Evolutionary conservation across 2,888 invertebrate genomes (phyloP).

Genomic region (Idaea biselata): DNA sequence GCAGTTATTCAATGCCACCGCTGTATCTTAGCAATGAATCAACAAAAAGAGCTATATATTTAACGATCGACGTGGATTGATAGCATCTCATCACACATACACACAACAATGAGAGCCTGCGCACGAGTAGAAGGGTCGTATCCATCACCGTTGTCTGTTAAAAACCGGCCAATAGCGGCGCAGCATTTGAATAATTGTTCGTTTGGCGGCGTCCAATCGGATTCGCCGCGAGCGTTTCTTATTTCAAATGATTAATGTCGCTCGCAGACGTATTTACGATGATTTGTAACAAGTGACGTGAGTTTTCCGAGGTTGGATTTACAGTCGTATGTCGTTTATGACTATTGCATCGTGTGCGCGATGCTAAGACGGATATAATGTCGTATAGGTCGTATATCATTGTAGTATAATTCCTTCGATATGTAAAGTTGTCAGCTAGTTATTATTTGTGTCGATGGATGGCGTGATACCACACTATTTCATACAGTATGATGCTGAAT

Average conservation of each 20-base stretch:
- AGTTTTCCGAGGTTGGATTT: constrained; percentile 62
- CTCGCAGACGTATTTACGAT: constrained; percentile 69
- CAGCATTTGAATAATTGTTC: constrained; percentile 78
- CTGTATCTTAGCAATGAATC: constrained; percentile 32
- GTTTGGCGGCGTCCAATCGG: constrained; percentile 67
- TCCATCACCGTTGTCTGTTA: constrained; percentile 73
- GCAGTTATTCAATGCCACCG: constrained; percentile 32
- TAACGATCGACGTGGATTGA: constrained; percentile 42
- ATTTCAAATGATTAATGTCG: constrained; percentile 73
- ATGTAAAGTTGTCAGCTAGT: constrained; percentile 43
- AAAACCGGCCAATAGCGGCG: constrained; percentile 67
- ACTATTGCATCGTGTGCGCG: constrained; percentile 37
- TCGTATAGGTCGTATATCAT: constrained; percentile 43
- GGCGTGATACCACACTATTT: constrained; percentile 16
- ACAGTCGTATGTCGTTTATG: constrained; percentile 59
- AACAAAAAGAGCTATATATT: constrained; percentile 44
- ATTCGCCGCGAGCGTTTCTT: constrained; percentile 62
- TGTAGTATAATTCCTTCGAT: constrained; percentile 46
- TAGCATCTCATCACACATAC: constrained; percentile 45
- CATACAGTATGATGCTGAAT: constrained; percentile 7
- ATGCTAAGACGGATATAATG: constrained; percentile 51
- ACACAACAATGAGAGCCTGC: constrained; percentile 58
- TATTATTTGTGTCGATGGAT: constrained; percentile 22
- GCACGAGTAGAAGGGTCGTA: constrained; percentile 76
- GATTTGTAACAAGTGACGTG: constrained; percentile 66